Conservation (phyloP, 1,140 invertebrate genomes). For the Bombus haemorrhoidalis region DNA sequence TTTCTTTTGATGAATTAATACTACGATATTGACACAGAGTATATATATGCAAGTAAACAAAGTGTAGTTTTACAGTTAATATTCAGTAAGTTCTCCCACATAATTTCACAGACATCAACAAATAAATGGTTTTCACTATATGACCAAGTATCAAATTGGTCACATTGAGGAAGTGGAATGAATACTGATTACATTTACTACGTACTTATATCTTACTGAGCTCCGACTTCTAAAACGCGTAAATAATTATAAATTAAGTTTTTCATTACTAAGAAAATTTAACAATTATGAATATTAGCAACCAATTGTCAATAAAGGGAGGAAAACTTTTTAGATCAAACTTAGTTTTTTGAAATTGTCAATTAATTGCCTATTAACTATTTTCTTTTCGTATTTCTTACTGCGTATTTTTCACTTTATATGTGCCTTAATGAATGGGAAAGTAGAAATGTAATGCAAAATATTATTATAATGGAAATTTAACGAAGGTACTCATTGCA, state of each 20-base stretch:
- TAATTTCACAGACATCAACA: slow-evolving; percentile 11
- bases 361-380: neutral
- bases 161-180: slow-evolving; percentile 68
- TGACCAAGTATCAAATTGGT: slow-evolving; percentile 38
- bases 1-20: neutral
- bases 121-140: slow-evolving; percentile 24
- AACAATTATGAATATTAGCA: neutral
- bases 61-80: slow-evolving; percentile 37
- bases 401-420: neutral
- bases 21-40: neutral
- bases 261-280: slow-evolving; percentile 9
- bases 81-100: slow-evolving; percentile 18
- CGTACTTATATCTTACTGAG: slow-evolving; percentile 40
- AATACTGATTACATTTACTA: slow-evolving; percentile 66
- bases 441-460: slow-evolving; percentile 16
- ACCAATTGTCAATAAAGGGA: neutral
- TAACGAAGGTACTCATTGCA: neutral
- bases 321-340: neutral
- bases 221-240: slow-evolving; percentile 17
- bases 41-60: slow-evolving; percentile 21
- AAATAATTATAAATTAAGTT: slow-evolving; percentile 28
- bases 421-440: neutral
- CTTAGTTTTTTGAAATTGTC: slow-evolving; percentile 21
- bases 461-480: slow-evolving; percentile 24
- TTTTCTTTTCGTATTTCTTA: neutral